Evolutionary conservation across 2,888 invertebrate species (phyloP).

Genomic region (Nemoura dubitans): DNA sequence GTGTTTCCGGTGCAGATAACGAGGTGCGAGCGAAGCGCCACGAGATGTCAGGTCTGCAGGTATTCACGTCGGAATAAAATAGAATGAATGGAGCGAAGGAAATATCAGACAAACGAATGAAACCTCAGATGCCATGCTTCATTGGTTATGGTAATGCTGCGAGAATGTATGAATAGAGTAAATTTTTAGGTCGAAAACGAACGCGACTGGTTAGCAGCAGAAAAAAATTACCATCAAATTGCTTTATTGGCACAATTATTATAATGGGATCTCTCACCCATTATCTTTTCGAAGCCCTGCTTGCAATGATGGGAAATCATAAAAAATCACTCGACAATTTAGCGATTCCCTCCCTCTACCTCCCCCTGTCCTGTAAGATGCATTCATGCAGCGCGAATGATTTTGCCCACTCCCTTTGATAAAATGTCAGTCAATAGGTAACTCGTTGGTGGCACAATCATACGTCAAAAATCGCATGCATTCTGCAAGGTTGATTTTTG

Average conservation of each 20-base stretch:
- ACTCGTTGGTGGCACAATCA: neutral
- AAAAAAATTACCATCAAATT: conserved; percentile 21
- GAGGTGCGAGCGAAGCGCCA: neutral
- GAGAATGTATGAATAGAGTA: neutral
- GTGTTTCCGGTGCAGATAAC: conserved; percentile 26
- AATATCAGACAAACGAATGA: neutral
- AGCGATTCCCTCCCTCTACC: neutral
- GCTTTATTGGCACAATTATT: conserved; percentile 28
- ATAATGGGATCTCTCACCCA: conserved; percentile 7
- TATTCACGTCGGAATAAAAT: neutral
- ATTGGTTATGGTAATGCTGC: conserved; percentile 5
- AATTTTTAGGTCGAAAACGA: neutral
- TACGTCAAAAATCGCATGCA: neutral
- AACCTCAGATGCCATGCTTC: neutral
- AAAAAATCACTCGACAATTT: conserved; percentile 7
- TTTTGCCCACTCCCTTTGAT: neutral
- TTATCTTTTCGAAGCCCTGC: neutral
- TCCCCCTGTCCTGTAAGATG: neutral
- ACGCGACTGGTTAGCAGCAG: neutral
- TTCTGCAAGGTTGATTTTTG: neutral
- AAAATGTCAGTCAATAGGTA: neutral
- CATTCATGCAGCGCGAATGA: neutral
- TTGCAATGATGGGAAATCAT: conserved; percentile 7
- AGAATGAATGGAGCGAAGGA: conserved; percentile 9
- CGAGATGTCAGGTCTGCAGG: conserved; percentile 29